Base-by-base conservation (phyloP, 2,888 invertebrate genomes). In the Carcina quercana region DNA sequence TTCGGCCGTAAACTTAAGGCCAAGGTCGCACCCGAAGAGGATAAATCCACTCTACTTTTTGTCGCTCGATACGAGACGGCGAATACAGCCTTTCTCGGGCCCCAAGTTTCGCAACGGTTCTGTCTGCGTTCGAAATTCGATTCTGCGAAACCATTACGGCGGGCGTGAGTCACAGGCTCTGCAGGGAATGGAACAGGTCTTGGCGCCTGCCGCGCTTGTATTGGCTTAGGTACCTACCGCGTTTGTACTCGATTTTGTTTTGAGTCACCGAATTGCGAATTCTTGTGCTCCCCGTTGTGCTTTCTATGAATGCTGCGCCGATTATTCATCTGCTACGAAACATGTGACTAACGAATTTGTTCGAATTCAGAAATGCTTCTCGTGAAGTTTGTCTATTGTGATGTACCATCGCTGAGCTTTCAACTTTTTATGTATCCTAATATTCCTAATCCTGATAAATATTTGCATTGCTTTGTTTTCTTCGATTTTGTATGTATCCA, bases 171-270 rank as follows among this genome's bases (percentile, higher is more conserved):
- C 49, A 40, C 32, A 20, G 32, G 49, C 53, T 53, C 46, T 46
- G 59, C 52, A 57, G 54, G 64, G 66, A 69, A 69, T n/a, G n/a
- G n/a, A 24, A 24, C 73, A 62, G 69, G 73, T 71, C 69, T 66
- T 59, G 46, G 56, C 53, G 55, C 33, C 54, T 30, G 32, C 17
- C 31, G 13, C 15, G 28, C 28, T 31, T 30, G 15, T 12, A 30
- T 28, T n/a, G n/a, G n/a, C n/a, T n/a, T 37, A 38, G 45, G 42
- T 40, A 38, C 19, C 22, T 13, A 17, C 13, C n/a, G n/a, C n/a
- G 10, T 28, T 32, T 25, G 25, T 32, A 25, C 19, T 35, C 33
- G 13, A 34, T 42, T n/a, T n/a, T n/a, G n/a, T n/a, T n/a, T 46
- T 51, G 53, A 53, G 37, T 52, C 50, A 47, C 40, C 40, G 28